Evolutionary conservation across 1,140 invertebrate genomes (phyloP), one percentile per base, ranked within the genome.

Genomic region (Bombus impatiens): DNA sequence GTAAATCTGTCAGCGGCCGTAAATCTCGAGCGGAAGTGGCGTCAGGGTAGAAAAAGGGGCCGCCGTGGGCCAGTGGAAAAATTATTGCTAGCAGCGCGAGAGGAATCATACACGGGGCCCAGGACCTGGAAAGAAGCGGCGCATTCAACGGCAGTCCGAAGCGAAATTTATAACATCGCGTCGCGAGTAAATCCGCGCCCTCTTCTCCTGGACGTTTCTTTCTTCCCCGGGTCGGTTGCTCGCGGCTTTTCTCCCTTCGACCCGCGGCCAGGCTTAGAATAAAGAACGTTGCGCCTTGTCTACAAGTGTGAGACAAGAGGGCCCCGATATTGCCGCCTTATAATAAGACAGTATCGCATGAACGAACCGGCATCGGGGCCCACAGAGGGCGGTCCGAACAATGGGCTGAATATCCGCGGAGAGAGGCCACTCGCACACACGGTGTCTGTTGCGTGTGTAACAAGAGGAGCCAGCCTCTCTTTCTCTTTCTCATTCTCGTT

Each of bases 331-430:
- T 82, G 86, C 80, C 89, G 89, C 85, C 87, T 92, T 93, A 92
- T 92, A 93, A 92, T 92, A 93, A 93, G 91, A 93, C 91, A 92
- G 89, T 91, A 92, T 93, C 90, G 84, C 91, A 91, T 93, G 89
- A 87, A 89, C 89, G 83, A 76, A 84, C 75, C 91, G 91, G 89
- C 89, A 78, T 90, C 91, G 87, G 89, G 72, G 28, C 82, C 86
- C 87, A 87, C 91, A 91, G 91, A 92, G 87, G 89, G 92, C 91
- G 87, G 83, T 82, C 86, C 88, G 92, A 93, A 93, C 92, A 93
- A 93, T 93, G 91, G 92, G 82, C 90, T 87, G 89, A 92, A 90
- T 90, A 92, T 91, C 87, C 87, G 83, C 68, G 68, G 59, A 22
- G 85, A 78, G 57, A 25, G 53, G 74, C 35, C 53, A n/a, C 76